Conservation (phyloP, 2,888 invertebrate species). For the Tetheella fluctuosa region DNA sequence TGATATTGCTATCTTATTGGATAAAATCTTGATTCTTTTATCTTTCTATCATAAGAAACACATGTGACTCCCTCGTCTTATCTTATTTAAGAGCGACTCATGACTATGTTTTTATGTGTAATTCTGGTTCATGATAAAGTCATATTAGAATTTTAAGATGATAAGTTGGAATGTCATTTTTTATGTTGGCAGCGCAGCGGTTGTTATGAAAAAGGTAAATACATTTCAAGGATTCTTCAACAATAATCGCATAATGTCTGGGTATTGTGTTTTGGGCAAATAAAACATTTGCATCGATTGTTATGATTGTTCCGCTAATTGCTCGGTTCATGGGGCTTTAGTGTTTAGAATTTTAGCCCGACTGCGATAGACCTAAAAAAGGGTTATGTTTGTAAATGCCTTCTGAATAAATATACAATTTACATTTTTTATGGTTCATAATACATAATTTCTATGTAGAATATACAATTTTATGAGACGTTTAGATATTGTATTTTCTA, state of each 20-base stretch:
- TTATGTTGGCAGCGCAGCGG: neutral
- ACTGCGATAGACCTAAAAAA: too few species aligned
- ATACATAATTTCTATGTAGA: neutral
- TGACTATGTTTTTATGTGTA: slow-evolving; percentile 1
- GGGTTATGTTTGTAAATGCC: too few species aligned
- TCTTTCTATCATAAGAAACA: slow-evolving; percentile 2
- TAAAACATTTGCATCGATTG: neutral
- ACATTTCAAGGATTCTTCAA: neutral
- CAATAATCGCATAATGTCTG: neutral
- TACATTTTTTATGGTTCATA: too few species aligned
- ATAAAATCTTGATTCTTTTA: slow-evolving; percentile 9
- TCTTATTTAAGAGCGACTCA: slow-evolving; percentile 5
- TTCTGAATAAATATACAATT: too few species aligned
- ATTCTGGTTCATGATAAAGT: slow-evolving; percentile 1
- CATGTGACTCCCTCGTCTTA: slow-evolving; percentile 3
- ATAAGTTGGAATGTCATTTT: neutral
- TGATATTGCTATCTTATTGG: slow-evolving; percentile 11
- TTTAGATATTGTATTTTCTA: neutral
- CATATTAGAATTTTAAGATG: neutral
- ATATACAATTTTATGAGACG: neutral
- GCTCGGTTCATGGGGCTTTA: neutral
- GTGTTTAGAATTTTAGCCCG: too few species aligned
- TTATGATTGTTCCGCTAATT: neutral
- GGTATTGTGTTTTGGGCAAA: too few species aligned
- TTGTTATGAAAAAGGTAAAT: neutral